Evolutionary conservation across 1,140 invertebrate genomes (phyloP), one percentile per base, ranked within the genome.

Genomic region (Triops cancriformis): DNA sequence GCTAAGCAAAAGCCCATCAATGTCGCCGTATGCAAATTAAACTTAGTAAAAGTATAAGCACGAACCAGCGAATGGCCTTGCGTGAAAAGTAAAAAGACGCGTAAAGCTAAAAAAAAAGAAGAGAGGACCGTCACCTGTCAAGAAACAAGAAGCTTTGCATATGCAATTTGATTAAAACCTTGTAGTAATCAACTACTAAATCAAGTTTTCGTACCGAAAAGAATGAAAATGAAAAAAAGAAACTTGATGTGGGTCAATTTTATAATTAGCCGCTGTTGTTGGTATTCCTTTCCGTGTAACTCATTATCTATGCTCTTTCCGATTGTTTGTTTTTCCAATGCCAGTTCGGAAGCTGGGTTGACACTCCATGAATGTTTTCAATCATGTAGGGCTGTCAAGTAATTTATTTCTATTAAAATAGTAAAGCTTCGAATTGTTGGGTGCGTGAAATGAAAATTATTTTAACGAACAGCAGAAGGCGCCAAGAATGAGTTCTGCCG

Each of bases 1-100:
- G 51, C 51, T 64, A 64, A 64, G 51, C 51, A 64, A 37, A 37
- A 64, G 51, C 51, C 51, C 51, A 64, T 64, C 51, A 64, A 64
- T 23, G 51, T 64, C 51, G 51, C 51, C 51, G 6, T 64, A 64
- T 64, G 51, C 51, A 64, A 64, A 64, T 64, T 64, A 23, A 64
- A 64, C 23, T 23, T 10, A n/a, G n/a, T 64, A 64, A 64, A 64
- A 64, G 51, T 64, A 64, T 64, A 64, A 64, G 51, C 51, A 64
- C 51, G 51, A 64, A 64, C 51, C 14, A 64, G 23, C 18, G 14
- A 64, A 64, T 64, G 51, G 23, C 51, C 51, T 64, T 64, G 51
- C 23, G 51, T 64, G 51, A 64, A 64, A 64, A 18, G 10, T 6
- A 64, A 64, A 64, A 23, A 64, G 51, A 23, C 31, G 7, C 31